Evolutionary conservation across 2,113 vertebrate species (phyloP), one percentile per base, ranked within the genome.

Genomic region (Hoplias malabaricus): DNA sequence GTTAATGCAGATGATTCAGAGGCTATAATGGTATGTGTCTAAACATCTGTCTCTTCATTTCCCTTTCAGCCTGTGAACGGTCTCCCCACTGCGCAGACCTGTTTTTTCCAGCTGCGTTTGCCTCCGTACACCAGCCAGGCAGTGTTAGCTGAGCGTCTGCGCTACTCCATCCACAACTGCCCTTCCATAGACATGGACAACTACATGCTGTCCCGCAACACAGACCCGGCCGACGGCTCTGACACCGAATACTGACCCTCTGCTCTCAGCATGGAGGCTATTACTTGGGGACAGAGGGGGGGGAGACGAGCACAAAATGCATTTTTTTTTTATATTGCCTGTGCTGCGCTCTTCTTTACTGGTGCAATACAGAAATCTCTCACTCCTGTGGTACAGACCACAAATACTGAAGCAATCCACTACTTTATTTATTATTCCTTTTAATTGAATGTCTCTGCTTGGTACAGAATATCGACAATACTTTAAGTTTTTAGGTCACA

Each of bases 141-240:
- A 38, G 69, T 92, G 79, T 89, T 94, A 16, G 85, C 92, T 0
- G 93, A 94, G 86, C 91, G 93, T 38, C 89, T 94, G 59, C 92
- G 93, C 43, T 94, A 94, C 84, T 93, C 93, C 81, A 94, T 94
- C 85, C 92, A 94, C 88, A 94, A 94, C 88, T 94, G 93, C 65
- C 90, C 92, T 73, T 94, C 93, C 62, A 94, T 94, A 70, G 93
- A 94, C 87, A 94, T 94, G 93, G 93, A 94, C 87, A 94, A 93
- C 88, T 94, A 94, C 88, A 94, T 94, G 93, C 88, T 94, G 81
- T 92, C 92, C 3, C 91, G 93, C 84, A 93, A 94, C 89, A 92
- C 91, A 0, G 93, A 93, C 2, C 85, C 90, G 1, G 88, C 87
- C 4, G 92, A 93, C 75, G 90, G 88, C 81, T 93, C 92, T 2